phyloP scores from a whole-genome alignment of 2,113 vertebrate species.

The Cichladusa arquata region DNA sequence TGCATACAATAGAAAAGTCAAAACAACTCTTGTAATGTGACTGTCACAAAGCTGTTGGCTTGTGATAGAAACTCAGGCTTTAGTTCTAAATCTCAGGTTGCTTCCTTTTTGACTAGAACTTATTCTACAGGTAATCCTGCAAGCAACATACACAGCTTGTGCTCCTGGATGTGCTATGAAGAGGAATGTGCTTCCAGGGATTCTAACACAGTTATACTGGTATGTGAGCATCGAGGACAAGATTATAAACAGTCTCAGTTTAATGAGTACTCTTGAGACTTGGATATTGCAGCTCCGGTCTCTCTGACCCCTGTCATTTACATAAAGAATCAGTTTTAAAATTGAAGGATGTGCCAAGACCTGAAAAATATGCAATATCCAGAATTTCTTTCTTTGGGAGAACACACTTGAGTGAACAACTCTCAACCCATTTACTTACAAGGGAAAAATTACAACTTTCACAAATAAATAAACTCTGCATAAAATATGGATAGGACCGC shows the following conservation, averaged over 20 bases:
- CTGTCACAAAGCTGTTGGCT: neutral
- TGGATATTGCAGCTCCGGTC: neutral
- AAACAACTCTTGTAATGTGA: neutral
- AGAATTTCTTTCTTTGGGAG: neutral
- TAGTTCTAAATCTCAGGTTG: neutral
- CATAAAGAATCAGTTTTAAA: conserved; percentile 22
- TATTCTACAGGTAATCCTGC: neutral
- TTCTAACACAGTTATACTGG: neutral
- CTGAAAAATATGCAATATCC: neutral
- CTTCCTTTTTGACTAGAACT: neutral
- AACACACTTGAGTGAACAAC: neutral
- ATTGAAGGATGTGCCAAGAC: neutral
- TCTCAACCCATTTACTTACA: neutral
- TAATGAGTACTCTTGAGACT: conserved; percentile 52
- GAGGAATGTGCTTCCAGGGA: neutral
- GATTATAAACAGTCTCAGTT: conserved; percentile 8
- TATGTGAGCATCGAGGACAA: neutral
- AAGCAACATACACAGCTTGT: neutral
- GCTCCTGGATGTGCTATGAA: neutral
- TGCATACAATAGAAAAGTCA: neutral
- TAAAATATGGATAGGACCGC: neutral
- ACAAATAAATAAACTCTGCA: neutral
- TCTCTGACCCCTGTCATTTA: neutral
- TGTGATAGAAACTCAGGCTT: neutral
- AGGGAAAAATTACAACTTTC: neutral